Percentiles rank a stretch among this genome's conserved stretches.
Evolutionary conservation across 2,888 invertebrate species (phyloP).

Genomic region (Trichopria drosophilae): DNA sequence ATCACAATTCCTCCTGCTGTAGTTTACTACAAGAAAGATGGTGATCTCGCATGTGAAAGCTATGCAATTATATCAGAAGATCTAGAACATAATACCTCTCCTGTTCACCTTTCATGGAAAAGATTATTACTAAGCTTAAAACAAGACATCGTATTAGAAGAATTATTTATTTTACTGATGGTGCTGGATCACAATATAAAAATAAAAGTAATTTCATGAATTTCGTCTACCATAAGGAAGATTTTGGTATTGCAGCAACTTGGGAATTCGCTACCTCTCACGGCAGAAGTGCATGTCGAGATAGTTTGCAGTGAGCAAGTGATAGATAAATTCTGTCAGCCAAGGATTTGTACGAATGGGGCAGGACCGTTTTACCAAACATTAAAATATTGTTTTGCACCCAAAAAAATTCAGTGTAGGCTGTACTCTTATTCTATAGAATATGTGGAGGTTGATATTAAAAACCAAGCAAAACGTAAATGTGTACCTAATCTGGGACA

Average conservation of each 20-base stretch:
- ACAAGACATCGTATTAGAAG: not conserved
- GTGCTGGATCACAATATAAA: no score
- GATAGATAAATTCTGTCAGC: not conserved
- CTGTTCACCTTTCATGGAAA: not conserved
- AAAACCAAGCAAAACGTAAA: no score
- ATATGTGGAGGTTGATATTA: not conserved
- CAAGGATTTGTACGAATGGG: not conserved
- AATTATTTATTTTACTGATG: slow-evolving; percentile 1
- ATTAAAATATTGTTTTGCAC: not conserved
- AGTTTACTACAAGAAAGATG: not conserved
- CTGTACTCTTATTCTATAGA: not conserved
- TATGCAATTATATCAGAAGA: not conserved
- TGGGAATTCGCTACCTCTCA: slow-evolving; percentile 4
- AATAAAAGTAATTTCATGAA: not conserved
- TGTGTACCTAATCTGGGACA: no score
- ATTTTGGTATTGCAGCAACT: slow-evolving; percentile 3
- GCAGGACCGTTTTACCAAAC: not conserved
- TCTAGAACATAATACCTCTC: slow-evolving; percentile 1
- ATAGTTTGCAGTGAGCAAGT: not conserved
- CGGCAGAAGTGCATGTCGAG: slow-evolving; percentile 1
- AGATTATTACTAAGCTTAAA: not conserved
- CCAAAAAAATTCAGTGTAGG: not conserved
- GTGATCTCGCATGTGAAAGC: not conserved
- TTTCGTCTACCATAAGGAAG: not conserved
- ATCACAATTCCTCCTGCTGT: slow-evolving; percentile 1